These are phyloP conservation scores for Cheilosia urbana DNA, from an alignment of 2,888 invertebrate genomes.

Conservation along the genomic window DNA sequence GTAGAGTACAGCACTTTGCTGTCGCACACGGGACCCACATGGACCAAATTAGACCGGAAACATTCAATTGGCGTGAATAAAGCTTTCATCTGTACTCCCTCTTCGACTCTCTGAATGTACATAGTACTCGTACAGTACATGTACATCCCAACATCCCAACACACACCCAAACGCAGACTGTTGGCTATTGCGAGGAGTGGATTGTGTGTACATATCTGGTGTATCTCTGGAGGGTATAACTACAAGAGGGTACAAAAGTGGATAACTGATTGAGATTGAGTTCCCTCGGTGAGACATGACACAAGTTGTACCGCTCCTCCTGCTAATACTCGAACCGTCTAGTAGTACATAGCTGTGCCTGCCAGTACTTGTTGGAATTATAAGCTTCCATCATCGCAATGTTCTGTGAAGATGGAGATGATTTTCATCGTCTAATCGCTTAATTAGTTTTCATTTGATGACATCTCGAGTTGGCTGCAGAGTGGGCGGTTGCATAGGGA, in stretches of 20 bases:
- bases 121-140: not conserved
- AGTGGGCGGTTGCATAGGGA: not conserved
- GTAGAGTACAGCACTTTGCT: constrained; percentile 11
- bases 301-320: constrained; percentile 41
- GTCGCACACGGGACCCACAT: constrained; percentile 67
- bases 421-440: constrained; percentile 71
- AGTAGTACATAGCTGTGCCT: constrained; percentile 11
- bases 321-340: not conserved
- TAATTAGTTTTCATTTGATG: constrained; percentile 72
- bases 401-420: constrained; percentile 65
- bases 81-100: constrained; percentile 70
- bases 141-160: not conserved
- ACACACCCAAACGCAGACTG: not conserved
- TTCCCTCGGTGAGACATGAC: constrained; percentile 52
- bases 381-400: constrained; percentile 69
- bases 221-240: constrained; percentile 47
- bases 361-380: constrained; percentile 51
- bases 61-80: constrained; percentile 75
- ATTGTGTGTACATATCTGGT: constrained; percentile 17
- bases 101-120: constrained; percentile 8
- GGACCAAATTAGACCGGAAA: constrained; percentile 75
- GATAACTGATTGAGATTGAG: constrained; percentile 68
- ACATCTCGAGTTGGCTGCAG: constrained; percentile 61
- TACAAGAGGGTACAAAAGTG: constrained; percentile 50
- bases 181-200: constrained; percentile 6